Evolutionary conservation across 1,140 invertebrate species (phyloP), one percentile per base, ranked within the genome.

Genomic region (Eumaeus atala): DNA sequence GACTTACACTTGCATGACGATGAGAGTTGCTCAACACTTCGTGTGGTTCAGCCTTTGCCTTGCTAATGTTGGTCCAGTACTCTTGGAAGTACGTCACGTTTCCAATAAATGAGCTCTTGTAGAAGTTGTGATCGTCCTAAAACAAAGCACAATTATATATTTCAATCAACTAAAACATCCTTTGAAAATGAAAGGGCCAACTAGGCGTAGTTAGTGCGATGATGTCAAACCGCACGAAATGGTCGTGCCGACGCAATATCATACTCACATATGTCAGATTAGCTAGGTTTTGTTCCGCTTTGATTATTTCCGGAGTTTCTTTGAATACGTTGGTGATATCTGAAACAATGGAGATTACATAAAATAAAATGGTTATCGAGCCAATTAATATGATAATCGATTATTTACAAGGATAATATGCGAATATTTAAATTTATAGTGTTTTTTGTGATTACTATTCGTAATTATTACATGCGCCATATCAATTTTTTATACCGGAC

Each of bases 1-100:
- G 54, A 91, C 93, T 91, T 89, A 96, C 95, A 51, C 94, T 94
- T 48, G 96, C 96, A 59, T 95, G 90, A 35, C 96, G 89, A 78
- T 98, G 94, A n/a, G 95, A 95, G 57, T 93, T 89, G 44, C 95
- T 97, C 10, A 98, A 87, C 58, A 96, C 87, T 9, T 89, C 75
- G 78, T 96, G 95, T 0, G 91, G 78, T 37, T 89, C 89, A 0
- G 91, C 77, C 59, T 92, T 84, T 37, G 87, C 81, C 38, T 88
- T 86, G 8, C 91, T 89, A 61, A 97, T 88, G 66, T 95, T 90
- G 0, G 93, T 87, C 95, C 95, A 97, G 69, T 91, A 92, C 12
- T 88, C 75, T 7, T 89, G 83, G 9, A 91, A 92, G 51, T 90
- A 83, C 0, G 83, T 72, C 28, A 88, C 70, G 69, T 92, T 90